These are phyloP conservation scores for Dipodomys stephensi DNA, from an alignment of 2,113 vertebrate genomes.

Conservation along the genomic window DNA sequence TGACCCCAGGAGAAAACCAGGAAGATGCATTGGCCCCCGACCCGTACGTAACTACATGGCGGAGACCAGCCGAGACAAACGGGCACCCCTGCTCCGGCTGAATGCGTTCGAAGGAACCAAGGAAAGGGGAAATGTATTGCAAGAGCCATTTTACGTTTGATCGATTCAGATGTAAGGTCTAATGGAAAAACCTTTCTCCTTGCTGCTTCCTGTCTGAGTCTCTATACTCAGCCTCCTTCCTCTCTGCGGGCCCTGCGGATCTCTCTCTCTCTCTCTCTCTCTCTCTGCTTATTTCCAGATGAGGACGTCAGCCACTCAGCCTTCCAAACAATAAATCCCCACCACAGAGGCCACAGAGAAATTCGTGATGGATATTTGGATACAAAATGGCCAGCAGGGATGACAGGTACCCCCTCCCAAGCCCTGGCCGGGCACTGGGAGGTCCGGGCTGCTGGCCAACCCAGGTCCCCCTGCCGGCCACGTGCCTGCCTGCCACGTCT, in stretches of 20 bases:
- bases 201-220: not conserved
- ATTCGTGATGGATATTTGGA: not conserved
- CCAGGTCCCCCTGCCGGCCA: no score
- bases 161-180: not conserved
- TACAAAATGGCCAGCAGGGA: not conserved
- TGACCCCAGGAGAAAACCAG: not conserved
- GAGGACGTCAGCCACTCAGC: not conserved
- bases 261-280: not conserved
- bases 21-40: not conserved
- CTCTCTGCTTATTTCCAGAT: not conserved
- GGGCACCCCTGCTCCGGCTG: not conserved
- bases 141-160: not conserved
- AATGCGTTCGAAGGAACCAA: conserved; percentile 42
- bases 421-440: no score
- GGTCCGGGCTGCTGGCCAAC: no score
- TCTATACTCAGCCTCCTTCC: not conserved
- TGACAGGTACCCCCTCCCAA: no score
- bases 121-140: not conserved
- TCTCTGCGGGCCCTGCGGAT: not conserved
- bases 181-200: not conserved
- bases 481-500: no score
- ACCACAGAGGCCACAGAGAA: not conserved
- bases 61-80: not conserved
- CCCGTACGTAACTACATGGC: not conserved
- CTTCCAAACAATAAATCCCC: not conserved